A percentile compares a stretch with the other conserved stretches of the same genome.
Conservation (phyloP, 2,113 vertebrate species). For the Thryonomys swinderianus region DNA sequence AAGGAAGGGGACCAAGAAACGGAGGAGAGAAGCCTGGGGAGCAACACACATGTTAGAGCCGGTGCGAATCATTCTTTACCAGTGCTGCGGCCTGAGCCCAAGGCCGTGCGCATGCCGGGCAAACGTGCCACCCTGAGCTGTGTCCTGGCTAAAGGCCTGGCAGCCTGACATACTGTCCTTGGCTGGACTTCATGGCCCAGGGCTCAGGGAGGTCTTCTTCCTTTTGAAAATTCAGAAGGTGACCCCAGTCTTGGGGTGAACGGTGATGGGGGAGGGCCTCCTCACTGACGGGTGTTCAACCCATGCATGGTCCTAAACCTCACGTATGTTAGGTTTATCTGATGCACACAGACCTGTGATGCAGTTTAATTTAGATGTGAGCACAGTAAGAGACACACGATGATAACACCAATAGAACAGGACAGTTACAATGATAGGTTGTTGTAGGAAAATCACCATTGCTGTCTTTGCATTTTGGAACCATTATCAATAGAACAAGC, state of each 20-base stretch:
- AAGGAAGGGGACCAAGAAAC: neutral
- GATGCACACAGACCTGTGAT: neutral
- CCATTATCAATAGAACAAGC: neutral
- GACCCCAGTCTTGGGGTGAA: neutral
- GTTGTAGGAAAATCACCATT: no score
- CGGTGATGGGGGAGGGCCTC: neutral
- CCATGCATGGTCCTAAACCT: rapidly evolving
- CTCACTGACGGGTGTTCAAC: neutral
- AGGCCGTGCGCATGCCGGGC: no score
- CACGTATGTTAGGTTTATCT: no score
- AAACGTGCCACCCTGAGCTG: neutral
- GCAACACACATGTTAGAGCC: no score
- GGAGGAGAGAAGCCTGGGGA: neutral
- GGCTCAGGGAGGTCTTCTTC: neutral
- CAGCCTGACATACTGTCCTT: rapidly evolving
- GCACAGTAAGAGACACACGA: neutral
- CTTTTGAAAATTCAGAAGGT: neutral
- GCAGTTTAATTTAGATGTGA: neutral
- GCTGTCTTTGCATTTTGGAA: neutral
- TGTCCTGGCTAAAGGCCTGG: no score
- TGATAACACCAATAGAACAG: no score
- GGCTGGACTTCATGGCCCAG: neutral
- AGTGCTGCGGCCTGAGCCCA: neutral
- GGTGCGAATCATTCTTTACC: neutral
- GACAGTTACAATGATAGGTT: neutral